A percentile compares a stretch with the other conserved stretches of the same genome.
These are phyloP conservation scores for Ornithorhynchus anatinus DNA, from an alignment of 2,113 vertebrate species.

Conservation along the genomic window DNA sequence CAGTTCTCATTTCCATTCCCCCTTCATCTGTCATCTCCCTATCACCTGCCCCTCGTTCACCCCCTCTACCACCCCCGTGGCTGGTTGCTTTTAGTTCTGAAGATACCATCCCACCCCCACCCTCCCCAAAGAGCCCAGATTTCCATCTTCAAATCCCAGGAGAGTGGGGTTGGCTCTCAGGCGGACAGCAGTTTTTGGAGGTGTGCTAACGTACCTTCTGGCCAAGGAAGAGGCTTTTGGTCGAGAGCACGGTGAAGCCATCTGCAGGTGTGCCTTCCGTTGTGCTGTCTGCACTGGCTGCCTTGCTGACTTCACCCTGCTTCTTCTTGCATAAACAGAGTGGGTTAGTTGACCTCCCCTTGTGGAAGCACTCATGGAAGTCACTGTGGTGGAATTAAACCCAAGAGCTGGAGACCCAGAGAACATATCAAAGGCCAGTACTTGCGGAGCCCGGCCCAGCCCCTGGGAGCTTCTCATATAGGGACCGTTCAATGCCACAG, in stretches of 20 bases:
- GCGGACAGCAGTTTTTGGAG: conserved; percentile 30
- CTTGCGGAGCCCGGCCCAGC: too few relatives aligned
- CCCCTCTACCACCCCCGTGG: not conserved
- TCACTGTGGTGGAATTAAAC: too few relatives aligned
- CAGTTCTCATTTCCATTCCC: too few relatives aligned
- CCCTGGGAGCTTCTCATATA: too few relatives aligned
- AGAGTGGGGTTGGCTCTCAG: not conserved
- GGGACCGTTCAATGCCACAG: too few relatives aligned
- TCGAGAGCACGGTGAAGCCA: conserved; percentile 95
- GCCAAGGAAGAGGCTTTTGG: conserved; percentile 97
- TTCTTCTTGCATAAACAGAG: conserved; percentile 79
- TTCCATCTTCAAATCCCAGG: not conserved
- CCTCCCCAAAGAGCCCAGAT: not conserved
- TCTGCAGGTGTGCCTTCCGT: conserved; percentile 89
- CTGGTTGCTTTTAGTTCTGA: not conserved
- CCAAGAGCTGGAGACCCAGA: too few relatives aligned
- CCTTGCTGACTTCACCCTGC: conserved; percentile 91
- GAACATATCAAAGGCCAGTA: too few relatives aligned
- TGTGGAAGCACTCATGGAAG: too few relatives aligned
- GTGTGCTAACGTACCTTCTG: conserved; percentile 87
- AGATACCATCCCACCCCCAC: not conserved
- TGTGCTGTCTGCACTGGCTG: conserved; percentile 92
- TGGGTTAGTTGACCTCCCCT: conserved; percentile 42
- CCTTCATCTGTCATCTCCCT: not conserved
- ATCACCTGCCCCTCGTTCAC: not conserved